Base-by-base conservation (phyloP, 1,140 invertebrate genomes). In the Brachionus koreanus region DNA sequence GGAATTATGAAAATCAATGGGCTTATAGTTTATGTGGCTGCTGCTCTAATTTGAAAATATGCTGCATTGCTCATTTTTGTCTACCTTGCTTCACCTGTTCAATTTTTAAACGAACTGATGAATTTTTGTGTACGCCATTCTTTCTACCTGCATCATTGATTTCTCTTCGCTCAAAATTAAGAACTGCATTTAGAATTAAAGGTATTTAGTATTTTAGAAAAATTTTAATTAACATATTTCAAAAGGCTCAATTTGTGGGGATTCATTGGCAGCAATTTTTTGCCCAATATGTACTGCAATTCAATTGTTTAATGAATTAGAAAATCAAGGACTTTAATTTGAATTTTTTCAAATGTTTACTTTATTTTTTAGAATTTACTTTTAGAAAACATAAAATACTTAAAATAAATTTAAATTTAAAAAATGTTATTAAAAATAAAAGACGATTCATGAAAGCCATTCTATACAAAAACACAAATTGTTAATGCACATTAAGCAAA, bases 161-260 rank as follows among this genome's bases (percentile, higher is more conserved):
- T 42, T 35, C 76, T 23, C 42, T 79, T 2, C 33, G 76, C 9
- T 25, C 35, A 19, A 79, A 79, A 29, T 25, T 79, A 4, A 79
- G 76, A 43, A 79, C 76, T 42, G 76, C 35, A 29, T 79, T 79
- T 61, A 37, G 76, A 79, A 61, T 79, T 23, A 79, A 65, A 61
- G 76, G 76, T 79, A 79, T 25, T 25, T 74, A 19, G 3, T 25
- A 9, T 42, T 29, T 29, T 29, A 29, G 29, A 29, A 29, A 29
- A n/a, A 52, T 25, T 16, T 7, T 75, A 25, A 52, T 46, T 25
- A 6, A 39, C 42, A 75, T 5, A 19, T 10, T 75, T 57, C 3
- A 25, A 52, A 19, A 79, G 76, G 76, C 12, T 79, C 76, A 61
- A 79, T 79, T 12, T 79, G 46, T 29, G 49, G 25, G 6, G 76